A percentile compares a stretch with the other conserved stretches of the same genome.
These are phyloP conservation scores for Heliconius aoede DNA, from an alignment of 2,888 invertebrate species.

Conservation along the genomic window DNA sequence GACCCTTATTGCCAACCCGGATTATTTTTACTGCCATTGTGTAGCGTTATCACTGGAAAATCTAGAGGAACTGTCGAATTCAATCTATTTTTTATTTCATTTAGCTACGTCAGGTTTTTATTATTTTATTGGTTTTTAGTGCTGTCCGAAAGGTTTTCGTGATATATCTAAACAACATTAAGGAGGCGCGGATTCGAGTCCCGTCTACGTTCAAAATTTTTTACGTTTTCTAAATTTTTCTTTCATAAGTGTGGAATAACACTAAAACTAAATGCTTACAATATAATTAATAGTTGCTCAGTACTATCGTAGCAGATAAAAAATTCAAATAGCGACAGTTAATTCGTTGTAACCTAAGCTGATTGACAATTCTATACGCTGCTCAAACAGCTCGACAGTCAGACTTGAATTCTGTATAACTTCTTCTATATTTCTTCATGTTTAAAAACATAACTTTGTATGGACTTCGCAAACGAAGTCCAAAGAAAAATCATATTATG, in stretches of 20 bases:
- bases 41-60: slow-evolving; percentile 40
- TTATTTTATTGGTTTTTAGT: slow-evolving; percentile 10
- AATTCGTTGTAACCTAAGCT: neutral
- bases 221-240: too few species aligned
- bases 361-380: neutral
- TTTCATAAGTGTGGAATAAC: too few species aligned
- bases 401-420: neutral
- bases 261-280: too few species aligned
- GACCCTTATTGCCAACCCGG: slow-evolving; percentile 37
- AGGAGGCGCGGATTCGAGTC: too few species aligned
- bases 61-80: slow-evolving; percentile 37
- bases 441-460: neutral
- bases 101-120: slow-evolving; percentile 32
- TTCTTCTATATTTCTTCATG: too few species aligned
- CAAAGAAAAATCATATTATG: neutral
- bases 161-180: neutral
- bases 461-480: neutral
- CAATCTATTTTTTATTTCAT: slow-evolving; percentile 44
- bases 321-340: neutral
- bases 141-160: neutral
- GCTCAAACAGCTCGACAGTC: neutral
- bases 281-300: too few species aligned
- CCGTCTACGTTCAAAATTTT: too few species aligned
- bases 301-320: too few species aligned
- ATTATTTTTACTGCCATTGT: slow-evolving; percentile 42